Evolutionary conservation across 2,888 invertebrate species (phyloP).

Genomic region (Carcina quercana): DNA sequence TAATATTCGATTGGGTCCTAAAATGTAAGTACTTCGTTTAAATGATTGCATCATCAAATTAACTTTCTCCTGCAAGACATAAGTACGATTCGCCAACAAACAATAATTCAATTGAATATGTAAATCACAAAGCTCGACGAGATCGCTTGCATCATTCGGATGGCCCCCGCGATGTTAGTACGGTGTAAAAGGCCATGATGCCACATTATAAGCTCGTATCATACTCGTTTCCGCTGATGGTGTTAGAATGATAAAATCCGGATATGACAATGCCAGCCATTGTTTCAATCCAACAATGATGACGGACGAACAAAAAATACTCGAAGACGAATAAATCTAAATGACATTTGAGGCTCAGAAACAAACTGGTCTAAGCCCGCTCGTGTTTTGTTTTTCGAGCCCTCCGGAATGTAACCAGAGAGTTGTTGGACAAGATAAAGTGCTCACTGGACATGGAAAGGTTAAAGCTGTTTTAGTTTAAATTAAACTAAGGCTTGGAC

Average conservation of each 20-base stretch:
- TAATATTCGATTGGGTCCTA: too few species aligned
- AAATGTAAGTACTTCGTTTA: too few species aligned
- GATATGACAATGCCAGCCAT: constrained; percentile 63
- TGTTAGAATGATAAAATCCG: constrained; percentile 69
- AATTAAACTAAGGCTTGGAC: background rate
- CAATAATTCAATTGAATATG: constrained; percentile 8
- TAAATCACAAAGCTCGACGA: constrained; percentile 19
- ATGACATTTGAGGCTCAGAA: constrained; percentile 48
- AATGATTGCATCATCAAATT: too few species aligned
- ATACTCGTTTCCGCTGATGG: constrained; percentile 66
- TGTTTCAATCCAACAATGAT: constrained; percentile 66
- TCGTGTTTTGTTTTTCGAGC: constrained; percentile 7
- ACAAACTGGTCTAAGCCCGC: constrained; percentile 39
- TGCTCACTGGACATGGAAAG: background rate
- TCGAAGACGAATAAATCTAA: constrained; percentile 63
- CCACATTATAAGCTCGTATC: constrained; percentile 69
- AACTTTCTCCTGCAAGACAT: too few species aligned
- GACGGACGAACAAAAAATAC: constrained; percentile 55
- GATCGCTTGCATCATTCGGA: constrained; percentile 50
- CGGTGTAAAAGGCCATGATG: constrained; percentile 58
- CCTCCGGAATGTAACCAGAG: background rate
- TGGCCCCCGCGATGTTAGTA: constrained; percentile 48
- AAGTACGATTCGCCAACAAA: background rate
- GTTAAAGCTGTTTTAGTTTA: background rate
- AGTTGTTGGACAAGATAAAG: background rate